Percentiles rank a stretch among this genome's conserved stretches.
These are phyloP conservation scores for Rhinichthys osculus DNA, from an alignment of 2,797 vertebrate species.

Conservation along the genomic window DNA sequence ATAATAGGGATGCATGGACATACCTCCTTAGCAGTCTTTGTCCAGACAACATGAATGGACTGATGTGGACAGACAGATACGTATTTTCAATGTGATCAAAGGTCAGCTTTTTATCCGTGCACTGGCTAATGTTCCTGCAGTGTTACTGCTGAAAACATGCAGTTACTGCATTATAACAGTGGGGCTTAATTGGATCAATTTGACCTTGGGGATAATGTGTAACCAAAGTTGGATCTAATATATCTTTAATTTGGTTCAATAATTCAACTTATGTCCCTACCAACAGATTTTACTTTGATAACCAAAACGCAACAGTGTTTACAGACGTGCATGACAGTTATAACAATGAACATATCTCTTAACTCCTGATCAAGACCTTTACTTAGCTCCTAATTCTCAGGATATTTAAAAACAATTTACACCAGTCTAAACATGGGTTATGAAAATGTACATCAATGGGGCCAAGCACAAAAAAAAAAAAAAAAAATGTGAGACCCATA, in stretches of 20 bases:
- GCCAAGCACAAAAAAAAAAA: not conserved
- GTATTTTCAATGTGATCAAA: not conserved
- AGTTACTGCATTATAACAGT: constrained; percentile 17
- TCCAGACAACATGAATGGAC: not conserved
- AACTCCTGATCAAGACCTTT: not conserved
- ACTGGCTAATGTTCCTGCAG: not conserved
- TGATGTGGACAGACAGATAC: not conserved
- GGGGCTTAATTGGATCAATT: not conserved
- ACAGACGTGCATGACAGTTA: not conserved
- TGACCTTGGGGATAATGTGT: constrained; percentile 11
- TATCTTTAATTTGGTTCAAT: not conserved
- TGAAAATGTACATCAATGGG: not conserved
- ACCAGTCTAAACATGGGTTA: not conserved
- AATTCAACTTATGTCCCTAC: not conserved
- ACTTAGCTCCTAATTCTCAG: not conserved
- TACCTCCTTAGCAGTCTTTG: not conserved
- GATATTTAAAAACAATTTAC: not conserved
- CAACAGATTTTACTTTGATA: not conserved
- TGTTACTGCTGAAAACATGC: not conserved
- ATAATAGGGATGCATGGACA: constrained; percentile 10
- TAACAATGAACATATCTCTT: not conserved
- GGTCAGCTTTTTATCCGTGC: not conserved
- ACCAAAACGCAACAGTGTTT: not conserved
- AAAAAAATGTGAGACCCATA: not conserved
- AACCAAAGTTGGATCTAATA: not conserved